Percentiles rank a stretch among this genome's conserved stretches.
Conservation (phyloP, 2,113 vertebrate species). For the Etheostoma spectabile region DNA sequence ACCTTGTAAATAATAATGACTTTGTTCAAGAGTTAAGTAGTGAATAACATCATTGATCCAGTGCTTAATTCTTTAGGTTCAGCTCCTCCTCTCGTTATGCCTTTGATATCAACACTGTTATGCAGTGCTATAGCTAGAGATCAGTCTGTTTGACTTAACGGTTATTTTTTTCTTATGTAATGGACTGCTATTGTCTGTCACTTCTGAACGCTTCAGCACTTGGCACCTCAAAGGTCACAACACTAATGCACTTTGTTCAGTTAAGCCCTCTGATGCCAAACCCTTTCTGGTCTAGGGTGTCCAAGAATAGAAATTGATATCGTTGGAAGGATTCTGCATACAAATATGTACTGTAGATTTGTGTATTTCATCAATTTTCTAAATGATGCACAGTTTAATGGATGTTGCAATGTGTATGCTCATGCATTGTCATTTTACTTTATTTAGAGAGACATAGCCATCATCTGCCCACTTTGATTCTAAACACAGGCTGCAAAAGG, state of each 20-base stretch:
- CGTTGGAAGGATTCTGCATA: neutral
- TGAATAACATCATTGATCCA: too few relatives aligned
- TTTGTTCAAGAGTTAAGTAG: too few relatives aligned
- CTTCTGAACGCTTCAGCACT: constrained; percentile 9
- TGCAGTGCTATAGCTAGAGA: too few relatives aligned
- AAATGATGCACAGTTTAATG: neutral
- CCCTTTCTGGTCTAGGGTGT: neutral
- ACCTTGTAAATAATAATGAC: too few relatives aligned
- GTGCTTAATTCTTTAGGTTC: too few relatives aligned
- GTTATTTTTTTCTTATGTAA: constrained; percentile 2
- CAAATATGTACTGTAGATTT: neutral
- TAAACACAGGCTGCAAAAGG: constrained; percentile 49
- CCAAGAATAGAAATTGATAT: neutral
- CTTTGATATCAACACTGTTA: too few relatives aligned
- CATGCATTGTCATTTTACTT: constrained; percentile 35
- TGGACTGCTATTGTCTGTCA: constrained; percentile 13
- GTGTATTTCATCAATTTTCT: constrained; percentile 5
- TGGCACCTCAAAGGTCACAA: constrained; percentile 44
- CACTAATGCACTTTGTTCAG: constrained; percentile 45
- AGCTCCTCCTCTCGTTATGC: too few relatives aligned
- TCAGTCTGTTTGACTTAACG: neutral
- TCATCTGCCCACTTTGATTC: constrained; percentile 53
- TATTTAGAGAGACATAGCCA: constrained; percentile 46
- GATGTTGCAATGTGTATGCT: constrained; percentile 5
- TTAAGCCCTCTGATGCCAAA: constrained; percentile 3